phyloP scores from a whole-genome alignment of 2,888 invertebrate genomes.

The Acanthococcus lagerstroemiae region DNA sequence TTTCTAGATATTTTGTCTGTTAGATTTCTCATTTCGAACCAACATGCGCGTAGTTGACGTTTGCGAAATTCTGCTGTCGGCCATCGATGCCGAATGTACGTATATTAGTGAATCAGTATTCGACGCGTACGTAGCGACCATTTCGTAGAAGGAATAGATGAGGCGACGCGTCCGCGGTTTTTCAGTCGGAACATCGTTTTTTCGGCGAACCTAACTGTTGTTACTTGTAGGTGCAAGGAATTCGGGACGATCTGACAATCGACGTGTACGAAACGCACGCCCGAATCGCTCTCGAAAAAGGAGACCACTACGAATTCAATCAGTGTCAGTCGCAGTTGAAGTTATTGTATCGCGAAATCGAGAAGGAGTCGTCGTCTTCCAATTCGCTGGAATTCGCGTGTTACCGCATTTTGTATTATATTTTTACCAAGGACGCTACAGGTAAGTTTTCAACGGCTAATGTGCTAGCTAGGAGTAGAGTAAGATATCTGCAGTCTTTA shows the following conservation, averaged over 20 bases:
- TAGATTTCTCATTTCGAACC: too few species aligned
- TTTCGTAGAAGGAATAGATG: too few species aligned
- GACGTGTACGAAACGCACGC: slow-evolving; percentile 98
- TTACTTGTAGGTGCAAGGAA: slow-evolving; percentile 80
- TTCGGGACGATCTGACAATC: slow-evolving; percentile 89
- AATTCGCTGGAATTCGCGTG: slow-evolving; percentile 89
- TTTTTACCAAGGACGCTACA: slow-evolving; percentile 93
- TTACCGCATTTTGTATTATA: slow-evolving; percentile 92
- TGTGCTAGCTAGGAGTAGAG: too few species aligned
- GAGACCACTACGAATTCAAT: slow-evolving; percentile 98
- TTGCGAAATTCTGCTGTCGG: too few species aligned
- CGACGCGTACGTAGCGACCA: too few species aligned
- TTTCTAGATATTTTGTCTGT: too few species aligned
- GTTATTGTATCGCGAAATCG: slow-evolving; percentile 77
- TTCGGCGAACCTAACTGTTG: slow-evolving; percentile 32
- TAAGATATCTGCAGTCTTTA: too few species aligned
- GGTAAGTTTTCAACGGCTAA: slow-evolving; percentile 42
- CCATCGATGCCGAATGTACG: too few species aligned
- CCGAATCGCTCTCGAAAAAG: slow-evolving; percentile 91
- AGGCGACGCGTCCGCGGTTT: background rate
- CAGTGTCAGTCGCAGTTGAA: slow-evolving; percentile 98
- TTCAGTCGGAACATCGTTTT: background rate
- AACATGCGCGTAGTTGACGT: too few species aligned
- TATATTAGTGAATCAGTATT: too few species aligned
- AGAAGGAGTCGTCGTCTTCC: slow-evolving; percentile 43